Percentiles rank a stretch among this genome's conserved stretches.
phyloP scores from a whole-genome alignment of 2,888 invertebrate genomes.

The Aproaerema taeniolella region DNA sequence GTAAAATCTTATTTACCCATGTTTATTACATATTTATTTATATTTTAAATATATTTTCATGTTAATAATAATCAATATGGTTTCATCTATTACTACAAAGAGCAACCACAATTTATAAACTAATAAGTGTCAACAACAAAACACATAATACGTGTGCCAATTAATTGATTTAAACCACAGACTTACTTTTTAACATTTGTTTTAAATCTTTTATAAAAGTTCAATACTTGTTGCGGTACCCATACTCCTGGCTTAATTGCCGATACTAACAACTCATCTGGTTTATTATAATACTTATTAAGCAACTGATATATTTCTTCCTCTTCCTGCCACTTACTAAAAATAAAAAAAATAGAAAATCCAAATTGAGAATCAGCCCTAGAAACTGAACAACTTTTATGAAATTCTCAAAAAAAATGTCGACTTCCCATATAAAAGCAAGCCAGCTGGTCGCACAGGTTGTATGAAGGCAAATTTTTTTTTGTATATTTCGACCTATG shows the following conservation, averaged over 20 bases:
- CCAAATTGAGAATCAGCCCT: no score
- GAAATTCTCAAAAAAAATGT: no score
- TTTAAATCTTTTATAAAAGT: conserved; percentile 45
- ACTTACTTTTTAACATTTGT: conserved; percentile 46
- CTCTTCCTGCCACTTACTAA: conserved; percentile 59
- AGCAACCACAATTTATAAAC: neutral
- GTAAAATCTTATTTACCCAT: no score
- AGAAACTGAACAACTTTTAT: no score
- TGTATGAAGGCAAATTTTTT: no score
- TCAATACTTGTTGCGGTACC: conserved; percentile 41
- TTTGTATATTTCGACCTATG: no score
- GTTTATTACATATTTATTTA: no score
- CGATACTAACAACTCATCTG: conserved; percentile 61
- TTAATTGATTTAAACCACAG: neutral
- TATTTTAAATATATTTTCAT: no score
- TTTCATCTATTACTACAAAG: neutral
- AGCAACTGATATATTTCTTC: conserved; percentile 56
- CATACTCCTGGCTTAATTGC: conserved; percentile 48
- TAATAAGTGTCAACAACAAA: neutral
- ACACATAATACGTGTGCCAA: neutral
- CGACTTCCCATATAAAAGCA: no score
- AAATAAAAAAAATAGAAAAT: no score
- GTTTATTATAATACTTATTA: conserved; percentile 59
- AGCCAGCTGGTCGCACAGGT: no score
- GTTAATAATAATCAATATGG: neutral